Base-by-base conservation (phyloP, 2,888 invertebrate genomes). In the Protonemura montana region DNA sequence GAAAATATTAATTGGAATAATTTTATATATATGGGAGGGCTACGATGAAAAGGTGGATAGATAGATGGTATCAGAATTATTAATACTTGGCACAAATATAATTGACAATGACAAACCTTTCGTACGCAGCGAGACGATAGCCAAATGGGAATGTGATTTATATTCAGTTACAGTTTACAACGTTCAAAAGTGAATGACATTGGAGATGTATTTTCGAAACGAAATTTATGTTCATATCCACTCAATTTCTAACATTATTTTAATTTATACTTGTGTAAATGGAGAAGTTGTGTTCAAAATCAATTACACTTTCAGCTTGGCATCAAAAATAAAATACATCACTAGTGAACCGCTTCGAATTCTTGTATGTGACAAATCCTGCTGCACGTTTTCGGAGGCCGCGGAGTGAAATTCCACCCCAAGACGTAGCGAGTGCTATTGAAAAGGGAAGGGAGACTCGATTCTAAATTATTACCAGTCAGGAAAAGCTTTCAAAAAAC, bases 221-320 rank as follows among this genome's bases (percentile, higher is more conserved):
- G 3, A 59, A 16, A 59, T 59, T 59, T 59, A 59, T 59, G 59
- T 59, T 59, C 59, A 59, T 59, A 81, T 28, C 16, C 29, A 81
- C 81, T 81, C 81, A 81, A 28, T 81, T n/a, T n/a, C 13, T 13
- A 81, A 81, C 81, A 81, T 29, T 29, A 81, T 28, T 76, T 27
- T 84, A 84, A 84, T 84, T 84, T 84, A 84, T 84, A 84, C 84
- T 27, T 59, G 16, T 84, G 76, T 76, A 59, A 84, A 84, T 84
- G 84, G 84, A 84, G 27, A 84, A 84, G 59, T 59, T 42, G 59
- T 84, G 84, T 84, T 84, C n/a, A 7, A 76, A 59, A 84, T 84
- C 84, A 76, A 84, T 84, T 59, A 84, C 84, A 84, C 26, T 84
- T 84, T 84, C 84, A 84, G 76, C 76, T 2, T 16, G 81, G 30